Evolutionary conservation across 2,888 invertebrate genomes (phyloP), one percentile per base, ranked within the genome.

Genomic region (Drosophila borealis): DNA sequence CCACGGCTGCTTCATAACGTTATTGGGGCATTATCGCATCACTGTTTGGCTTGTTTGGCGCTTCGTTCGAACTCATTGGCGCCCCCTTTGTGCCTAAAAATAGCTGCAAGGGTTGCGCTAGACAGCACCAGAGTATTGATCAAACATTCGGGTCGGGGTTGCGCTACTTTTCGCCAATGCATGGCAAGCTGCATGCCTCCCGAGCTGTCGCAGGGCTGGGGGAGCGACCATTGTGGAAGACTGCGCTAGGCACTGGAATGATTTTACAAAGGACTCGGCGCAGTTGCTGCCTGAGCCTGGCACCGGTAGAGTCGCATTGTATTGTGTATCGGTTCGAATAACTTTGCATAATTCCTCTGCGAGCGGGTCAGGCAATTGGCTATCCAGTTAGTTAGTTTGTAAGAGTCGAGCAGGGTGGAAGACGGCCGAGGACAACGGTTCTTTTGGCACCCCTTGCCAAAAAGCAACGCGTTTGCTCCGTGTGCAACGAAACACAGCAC

Each of bases 401-500:
- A 87, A 80, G 81, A 87, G 81, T 81, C 81, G 80, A 84, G 72
- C 80, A 78, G 82, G 63, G 70, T 57, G 61, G 75, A 78, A 73
- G 74, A 50, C 41, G 70, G 89, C 88, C 74, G 83, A 83, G 87
- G 74, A 82, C 91, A 90, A 90, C 91, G 82, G 75, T 91, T 90
- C 89, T 90, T 90, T 91, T 91, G 89, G 91, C 80, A 67, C 41
- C 39, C 49, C 13, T 57, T 64, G 76, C 81, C 90, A 89, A 91
- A 90, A 91, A 88, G 64, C 77, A 85, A 88, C 87, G 72, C 83
- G 89, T 81, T 84, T 91, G 90, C 88, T 81, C 86, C 81, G 79
- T 65, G 83, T 80, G 86, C 83, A 82, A 85, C 83, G 78, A 84
- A 83, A 68, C 29, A 60, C 45, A 60, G 54, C 59, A 63, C 41